Conservation (phyloP, 2,113 vertebrate species). For the Takifugu bimaculatus region DNA sequence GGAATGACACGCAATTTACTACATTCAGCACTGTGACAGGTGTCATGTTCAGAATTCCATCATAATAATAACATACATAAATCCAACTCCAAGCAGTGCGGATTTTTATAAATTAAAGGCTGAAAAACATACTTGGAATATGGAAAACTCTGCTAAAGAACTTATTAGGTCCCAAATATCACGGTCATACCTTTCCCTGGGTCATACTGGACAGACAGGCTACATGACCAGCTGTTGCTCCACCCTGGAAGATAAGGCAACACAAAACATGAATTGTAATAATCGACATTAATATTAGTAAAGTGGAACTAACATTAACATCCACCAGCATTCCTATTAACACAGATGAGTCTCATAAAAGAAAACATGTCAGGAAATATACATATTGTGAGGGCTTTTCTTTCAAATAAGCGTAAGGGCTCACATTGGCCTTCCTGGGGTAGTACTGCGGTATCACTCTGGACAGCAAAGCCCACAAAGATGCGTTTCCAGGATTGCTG, state of each 20-base stretch:
- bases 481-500: conserved; percentile 87
- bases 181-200: conserved; percentile 80
- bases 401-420: conserved; percentile 22
- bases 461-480: conserved; percentile 89
- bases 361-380: neutral
- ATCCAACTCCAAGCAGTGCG: no score
- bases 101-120: no score
- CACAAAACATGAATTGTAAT: neutral
- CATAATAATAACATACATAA: no score
- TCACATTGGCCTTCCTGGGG: conserved; percentile 83
- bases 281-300: neutral
- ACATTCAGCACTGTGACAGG: no score
- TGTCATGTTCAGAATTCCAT: no score
- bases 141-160: neutral
- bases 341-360: neutral
- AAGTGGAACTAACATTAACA: neutral
- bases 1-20: neutral
- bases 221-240: conserved; percentile 81
- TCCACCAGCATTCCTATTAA: neutral
- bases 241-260: conserved; percentile 75
- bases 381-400: neutral
- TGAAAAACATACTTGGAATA: no score
- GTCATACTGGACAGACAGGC: conserved; percentile 83
- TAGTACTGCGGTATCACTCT: conserved; percentile 81
- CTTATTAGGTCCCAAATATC: neutral